phyloP scores from a whole-genome alignment of 2,113 vertebrate species.

The Pomatostomus ruficeps region DNA sequence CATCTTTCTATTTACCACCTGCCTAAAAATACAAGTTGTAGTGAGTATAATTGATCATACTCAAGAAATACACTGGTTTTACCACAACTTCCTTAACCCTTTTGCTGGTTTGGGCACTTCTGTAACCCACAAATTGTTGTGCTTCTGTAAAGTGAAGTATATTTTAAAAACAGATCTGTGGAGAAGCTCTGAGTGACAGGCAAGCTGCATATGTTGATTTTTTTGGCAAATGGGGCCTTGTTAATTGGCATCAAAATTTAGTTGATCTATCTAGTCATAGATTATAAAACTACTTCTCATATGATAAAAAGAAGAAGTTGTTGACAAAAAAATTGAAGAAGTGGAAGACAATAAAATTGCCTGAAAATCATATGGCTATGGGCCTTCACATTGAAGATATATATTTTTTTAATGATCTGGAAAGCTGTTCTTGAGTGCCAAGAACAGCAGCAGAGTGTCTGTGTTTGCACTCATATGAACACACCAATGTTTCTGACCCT shows the following conservation, averaged over 20 bases:
- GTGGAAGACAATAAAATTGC: neutral
- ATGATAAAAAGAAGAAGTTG: neutral
- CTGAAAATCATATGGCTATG: neutral
- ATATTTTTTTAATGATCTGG: neutral
- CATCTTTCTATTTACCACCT: neutral
- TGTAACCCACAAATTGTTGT: neutral
- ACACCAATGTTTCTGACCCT: neutral
- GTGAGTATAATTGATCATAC: neutral
- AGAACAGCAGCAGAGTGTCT: neutral
- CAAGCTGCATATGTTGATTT: neutral
- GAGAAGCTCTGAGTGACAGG: neutral
- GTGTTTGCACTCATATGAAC: neutral
- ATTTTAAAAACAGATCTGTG: neutral
- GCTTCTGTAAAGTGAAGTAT: neutral
- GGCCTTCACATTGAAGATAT: neutral
- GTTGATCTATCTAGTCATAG: neutral
- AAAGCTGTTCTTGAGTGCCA: neutral
- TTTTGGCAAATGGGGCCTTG: neutral
- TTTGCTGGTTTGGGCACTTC: neutral
- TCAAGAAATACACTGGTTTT: neutral
- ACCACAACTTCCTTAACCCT: neutral
- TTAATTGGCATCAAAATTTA: neutral
- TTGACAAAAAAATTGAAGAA: neutral
- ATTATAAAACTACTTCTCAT: neutral
- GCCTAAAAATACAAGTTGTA: neutral